Conservation (phyloP, 2,797 vertebrate genomes). For the Gobio occitaniae region DNA sequence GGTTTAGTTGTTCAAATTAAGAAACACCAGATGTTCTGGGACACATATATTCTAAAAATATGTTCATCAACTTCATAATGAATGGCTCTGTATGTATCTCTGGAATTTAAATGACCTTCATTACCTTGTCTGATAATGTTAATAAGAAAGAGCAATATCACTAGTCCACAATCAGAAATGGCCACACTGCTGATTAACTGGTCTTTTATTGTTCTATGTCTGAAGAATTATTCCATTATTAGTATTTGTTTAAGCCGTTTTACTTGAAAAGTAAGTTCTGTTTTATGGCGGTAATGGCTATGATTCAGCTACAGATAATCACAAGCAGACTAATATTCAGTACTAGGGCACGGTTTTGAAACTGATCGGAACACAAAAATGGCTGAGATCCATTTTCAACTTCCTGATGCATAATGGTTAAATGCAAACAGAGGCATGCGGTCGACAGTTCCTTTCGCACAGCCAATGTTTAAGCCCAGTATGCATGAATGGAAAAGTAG, state of each 20-base stretch:
- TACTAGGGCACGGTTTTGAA: neutral
- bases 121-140: conserved; percentile 63
- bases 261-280: neutral
- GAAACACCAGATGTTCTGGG: conserved; percentile 41
- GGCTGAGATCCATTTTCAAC: neutral
- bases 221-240: neutral
- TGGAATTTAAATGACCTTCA: conserved; percentile 56
- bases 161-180: neutral
- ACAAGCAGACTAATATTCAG: neutral
- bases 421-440: neutral
- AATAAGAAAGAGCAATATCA: conserved; percentile 63
- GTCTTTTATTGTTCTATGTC: neutral
- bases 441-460: neutral
- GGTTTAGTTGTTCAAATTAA: conserved; percentile 12
- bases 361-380: neutral
- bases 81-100: conserved; percentile 25
- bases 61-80: conserved; percentile 43
- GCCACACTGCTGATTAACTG: no score
- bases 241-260: neutral
- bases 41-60: conserved; percentile 49
- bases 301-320: neutral
- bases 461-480: neutral
- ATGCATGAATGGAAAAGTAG: conserved; percentile 43
- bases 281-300: neutral
- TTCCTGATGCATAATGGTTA: neutral